phyloP scores from a whole-genome alignment of 2,797 vertebrate species.

The Pampus argenteus region DNA sequence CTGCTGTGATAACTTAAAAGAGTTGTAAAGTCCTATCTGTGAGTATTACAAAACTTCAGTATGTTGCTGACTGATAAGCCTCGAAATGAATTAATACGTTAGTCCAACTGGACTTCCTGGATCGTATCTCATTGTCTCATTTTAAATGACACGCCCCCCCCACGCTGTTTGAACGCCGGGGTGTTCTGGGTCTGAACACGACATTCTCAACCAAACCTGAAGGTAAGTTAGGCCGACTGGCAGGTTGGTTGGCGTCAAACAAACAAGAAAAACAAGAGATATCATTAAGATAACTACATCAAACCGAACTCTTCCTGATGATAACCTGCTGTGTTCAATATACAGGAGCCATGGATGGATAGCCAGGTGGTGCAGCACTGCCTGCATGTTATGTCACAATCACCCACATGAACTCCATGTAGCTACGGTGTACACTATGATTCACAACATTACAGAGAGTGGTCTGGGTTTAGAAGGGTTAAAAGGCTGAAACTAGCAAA shows the following conservation, averaged over 20 bases:
- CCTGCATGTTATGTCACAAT: background rate
- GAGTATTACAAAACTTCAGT: too few species aligned
- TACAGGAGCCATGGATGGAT: background rate
- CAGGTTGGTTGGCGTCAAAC: conserved; percentile 3
- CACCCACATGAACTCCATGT: background rate
- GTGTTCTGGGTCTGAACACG: too few species aligned
- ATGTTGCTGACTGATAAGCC: too few species aligned
- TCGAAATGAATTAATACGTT: too few species aligned
- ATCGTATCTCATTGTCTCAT: too few species aligned
- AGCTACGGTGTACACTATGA: too few species aligned
- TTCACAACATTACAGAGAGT: background rate
- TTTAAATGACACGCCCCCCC: too few species aligned
- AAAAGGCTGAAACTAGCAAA: too few species aligned
- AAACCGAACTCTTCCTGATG: background rate
- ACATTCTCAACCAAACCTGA: background rate
- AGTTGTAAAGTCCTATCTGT: too few species aligned
- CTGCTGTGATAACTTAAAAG: too few species aligned
- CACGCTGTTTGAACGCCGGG: too few species aligned
- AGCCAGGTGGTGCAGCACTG: background rate
- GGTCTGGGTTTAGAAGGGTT: background rate
- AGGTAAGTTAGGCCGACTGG: background rate
- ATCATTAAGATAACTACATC: background rate
- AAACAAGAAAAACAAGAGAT: background rate
- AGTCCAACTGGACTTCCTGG: too few species aligned
- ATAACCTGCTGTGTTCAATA: background rate